Base-by-base conservation (phyloP, 2,888 invertebrate species). In the Stegophylla sp. region DNA sequence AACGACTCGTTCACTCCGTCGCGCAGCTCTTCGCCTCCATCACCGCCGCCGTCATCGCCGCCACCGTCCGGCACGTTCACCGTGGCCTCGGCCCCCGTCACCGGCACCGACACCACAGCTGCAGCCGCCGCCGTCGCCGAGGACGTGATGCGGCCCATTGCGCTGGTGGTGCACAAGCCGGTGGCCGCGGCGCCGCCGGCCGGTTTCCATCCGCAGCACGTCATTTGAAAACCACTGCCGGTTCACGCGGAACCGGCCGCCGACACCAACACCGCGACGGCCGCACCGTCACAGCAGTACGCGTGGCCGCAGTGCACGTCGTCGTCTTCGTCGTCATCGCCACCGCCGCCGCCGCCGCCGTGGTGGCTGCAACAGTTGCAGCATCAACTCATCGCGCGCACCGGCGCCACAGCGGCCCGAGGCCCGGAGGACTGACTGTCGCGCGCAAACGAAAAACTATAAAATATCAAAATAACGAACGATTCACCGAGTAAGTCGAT, bases 141-240 rank as follows among this genome's bases (percentile, higher is more conserved):
- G 45, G 34, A 61, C 23, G 69, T 82, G 43, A 63, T 71, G 26
- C 69, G 79, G 34, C 79, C 79, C 17, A 71, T 79, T 82, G 28
- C 74, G n/a, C 85, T 86, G 86, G 84, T 85, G 81, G 84, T 86
- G 17, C 34, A 34, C 34, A 86, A 87, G 82, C 87, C 87, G 20
- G 87, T 86, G 34, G 81, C 89, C 84, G 87, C 87, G 43, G 88
- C 88, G 34, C 84, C 86, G 41, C 71, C 77, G 63, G 89, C 89
- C 84, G 88, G 87, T 73, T 86, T 89, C 84, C 90, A 90, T 13
- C 82, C 90, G 82, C 86, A 85, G 76, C 93, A 92, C 86, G 92
- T 93, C 87, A 93, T 93, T 90, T 93, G 93, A 93, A 93, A 92
- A 90, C 93, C 93, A 88, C 92, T 93, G 86, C 91, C 93, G 91